Evolutionary conservation across 2,888 invertebrate species (phyloP).

Genomic region (Chymomyza procnemis): DNA sequence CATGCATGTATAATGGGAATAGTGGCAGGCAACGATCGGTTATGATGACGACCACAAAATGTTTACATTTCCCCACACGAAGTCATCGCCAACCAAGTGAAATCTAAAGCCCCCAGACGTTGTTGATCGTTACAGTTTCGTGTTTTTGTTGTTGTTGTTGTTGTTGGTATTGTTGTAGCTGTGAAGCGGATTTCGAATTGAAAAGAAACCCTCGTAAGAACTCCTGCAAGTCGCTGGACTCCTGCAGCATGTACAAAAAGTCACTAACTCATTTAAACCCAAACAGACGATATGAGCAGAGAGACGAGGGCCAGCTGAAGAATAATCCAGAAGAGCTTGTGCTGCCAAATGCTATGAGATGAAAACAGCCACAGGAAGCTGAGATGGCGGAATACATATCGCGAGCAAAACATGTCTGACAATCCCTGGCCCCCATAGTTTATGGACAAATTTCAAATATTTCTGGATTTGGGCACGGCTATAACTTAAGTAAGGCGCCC

Average conservation of each 20-base stretch:
- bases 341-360: no score
- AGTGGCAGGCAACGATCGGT: conserved; percentile 32
- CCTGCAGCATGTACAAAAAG: neutral
- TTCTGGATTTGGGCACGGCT: no score
- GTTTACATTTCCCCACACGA: conserved; percentile 72
- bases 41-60: conserved; percentile 63
- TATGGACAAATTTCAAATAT: no score
- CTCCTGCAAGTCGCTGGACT: neutral
- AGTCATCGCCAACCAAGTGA: conserved; percentile 52
- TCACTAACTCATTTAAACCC: neutral
- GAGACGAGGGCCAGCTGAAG: neutral
- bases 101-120: conserved; percentile 62
- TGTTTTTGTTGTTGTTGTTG: conserved; percentile 3
- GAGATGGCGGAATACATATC: no score
- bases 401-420: no score
- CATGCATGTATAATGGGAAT: conserved; percentile 6
- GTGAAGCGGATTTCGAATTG: conserved; percentile 29
- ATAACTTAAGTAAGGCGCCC: no score
- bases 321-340: no score
- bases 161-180: conserved; percentile 17
- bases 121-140: conserved; percentile 9
- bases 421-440: no score
- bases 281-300: neutral
- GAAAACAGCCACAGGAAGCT: no score
- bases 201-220: conserved; percentile 9